Conservation (phyloP, 2,888 invertebrate genomes). For the Ophioninae sp. region DNA sequence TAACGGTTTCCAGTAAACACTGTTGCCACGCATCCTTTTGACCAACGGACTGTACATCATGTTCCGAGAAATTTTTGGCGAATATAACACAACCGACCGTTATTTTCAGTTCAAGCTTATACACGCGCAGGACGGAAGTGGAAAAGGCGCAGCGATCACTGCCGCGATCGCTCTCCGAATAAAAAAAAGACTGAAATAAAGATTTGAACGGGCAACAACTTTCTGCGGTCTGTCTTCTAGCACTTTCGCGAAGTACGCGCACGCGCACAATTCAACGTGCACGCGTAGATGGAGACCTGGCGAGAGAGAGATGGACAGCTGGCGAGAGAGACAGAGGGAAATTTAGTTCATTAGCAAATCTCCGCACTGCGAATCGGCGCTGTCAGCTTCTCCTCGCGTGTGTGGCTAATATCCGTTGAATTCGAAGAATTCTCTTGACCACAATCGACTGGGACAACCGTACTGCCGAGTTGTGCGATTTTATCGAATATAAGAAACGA, state of each 20-base stretch:
- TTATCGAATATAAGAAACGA: background rate
- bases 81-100: background rate
- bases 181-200: conserved; percentile 78
- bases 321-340: background rate
- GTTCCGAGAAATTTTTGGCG: background rate
- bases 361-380: background rate
- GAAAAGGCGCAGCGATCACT: conserved; percentile 90
- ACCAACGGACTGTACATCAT: background rate
- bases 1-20: too few relatives aligned
- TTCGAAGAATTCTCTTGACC: conserved; percentile 20
- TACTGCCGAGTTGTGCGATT: conserved; percentile 13
- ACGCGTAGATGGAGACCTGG: background rate
- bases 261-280: background rate
- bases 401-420: conserved; percentile 17
- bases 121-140: conserved; percentile 90
- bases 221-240: conserved; percentile 10
- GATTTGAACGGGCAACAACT: conserved; percentile 23
- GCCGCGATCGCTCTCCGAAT: conserved; percentile 88
- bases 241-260: conserved; percentile 14
- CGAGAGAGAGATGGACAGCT: conserved; percentile 11
- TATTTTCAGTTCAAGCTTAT: conserved; percentile 85
- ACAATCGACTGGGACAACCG: conserved; percentile 5
- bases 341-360: background rate
- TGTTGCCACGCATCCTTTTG: too few relatives aligned
- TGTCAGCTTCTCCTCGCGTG: conserved; percentile 13